Percentiles rank a stretch among this genome's conserved stretches.
Evolutionary conservation across 1,140 invertebrate genomes (phyloP).

Genomic region (Aphelinus atriplicis): DNA sequence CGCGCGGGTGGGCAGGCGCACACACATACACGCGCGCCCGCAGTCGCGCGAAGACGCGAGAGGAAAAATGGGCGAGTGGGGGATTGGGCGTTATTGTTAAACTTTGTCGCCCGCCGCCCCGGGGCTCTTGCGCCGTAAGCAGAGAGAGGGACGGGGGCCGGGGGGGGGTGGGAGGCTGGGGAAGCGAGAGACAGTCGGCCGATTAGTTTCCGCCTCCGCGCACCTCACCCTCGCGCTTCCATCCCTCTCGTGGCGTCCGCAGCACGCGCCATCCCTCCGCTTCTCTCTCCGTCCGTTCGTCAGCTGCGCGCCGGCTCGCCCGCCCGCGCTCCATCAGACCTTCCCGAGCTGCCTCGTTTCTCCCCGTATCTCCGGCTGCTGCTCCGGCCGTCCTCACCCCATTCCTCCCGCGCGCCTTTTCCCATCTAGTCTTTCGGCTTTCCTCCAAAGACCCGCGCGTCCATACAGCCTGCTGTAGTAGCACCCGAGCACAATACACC

Average conservation of each 20-base stretch:
- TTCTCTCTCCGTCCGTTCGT: constrained; percentile 57
- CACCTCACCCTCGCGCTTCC: constrained; percentile 61
- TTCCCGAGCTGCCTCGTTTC: constrained; percentile 39
- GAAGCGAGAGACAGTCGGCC: constrained; percentile 52
- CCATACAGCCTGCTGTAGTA: no score
- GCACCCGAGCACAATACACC: no score
- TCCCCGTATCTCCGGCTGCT: constrained; percentile 32
- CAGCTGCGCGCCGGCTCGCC: constrained; percentile 57
- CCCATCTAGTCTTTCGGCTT: background rate
- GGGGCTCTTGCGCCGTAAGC: constrained; percentile 2
- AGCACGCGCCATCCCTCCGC: constrained; percentile 42
- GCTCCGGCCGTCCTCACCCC: background rate
- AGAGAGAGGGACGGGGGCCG: constrained; percentile 28
- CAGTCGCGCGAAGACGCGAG: background rate
- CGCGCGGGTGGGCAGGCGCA: no score
- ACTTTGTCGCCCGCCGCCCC: constrained; percentile 2
- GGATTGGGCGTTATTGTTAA: constrained; percentile 45
- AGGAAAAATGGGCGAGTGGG: background rate
- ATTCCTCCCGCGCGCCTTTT: no score
- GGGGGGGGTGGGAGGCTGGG: constrained; percentile 53
- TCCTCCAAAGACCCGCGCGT: no score
- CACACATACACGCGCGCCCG: no score
- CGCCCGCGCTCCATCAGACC: constrained; percentile 54
- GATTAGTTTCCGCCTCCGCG: constrained; percentile 67
- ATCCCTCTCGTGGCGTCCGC: constrained; percentile 32